A percentile compares a stretch with the other conserved stretches of the same genome.
These are phyloP conservation scores for Chlorodrepanis virens DNA, from an alignment of 2,113 vertebrate species.

Conservation along the genomic window DNA sequence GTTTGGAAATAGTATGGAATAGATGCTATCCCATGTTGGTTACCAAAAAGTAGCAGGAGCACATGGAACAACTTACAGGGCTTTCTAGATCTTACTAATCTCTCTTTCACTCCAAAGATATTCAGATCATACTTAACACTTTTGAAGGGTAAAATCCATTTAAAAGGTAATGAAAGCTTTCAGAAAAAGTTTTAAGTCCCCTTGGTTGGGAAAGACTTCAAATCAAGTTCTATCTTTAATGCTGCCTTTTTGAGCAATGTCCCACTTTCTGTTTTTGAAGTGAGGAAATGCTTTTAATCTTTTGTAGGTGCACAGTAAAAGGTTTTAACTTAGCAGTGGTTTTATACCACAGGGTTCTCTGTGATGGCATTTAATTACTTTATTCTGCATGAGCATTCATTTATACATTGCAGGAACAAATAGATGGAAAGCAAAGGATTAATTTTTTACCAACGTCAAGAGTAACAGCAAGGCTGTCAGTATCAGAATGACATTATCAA, in stretches of 20 bases:
- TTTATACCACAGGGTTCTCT: neutral
- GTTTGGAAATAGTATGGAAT: neutral
- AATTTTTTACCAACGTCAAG: neutral
- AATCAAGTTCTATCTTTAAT: neutral
- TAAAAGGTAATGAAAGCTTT: neutral
- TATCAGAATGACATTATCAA: neutral
- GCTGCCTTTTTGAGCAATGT: neutral
- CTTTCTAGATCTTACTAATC: neutral
- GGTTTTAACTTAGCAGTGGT: neutral
- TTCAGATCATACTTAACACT: neutral
- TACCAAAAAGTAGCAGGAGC: neutral
- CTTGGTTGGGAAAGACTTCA: neutral
- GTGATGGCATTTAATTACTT: neutral
- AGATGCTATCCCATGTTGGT: neutral
- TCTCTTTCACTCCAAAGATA: neutral
- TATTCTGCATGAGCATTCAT: neutral
- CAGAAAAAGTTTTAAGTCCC: neutral
- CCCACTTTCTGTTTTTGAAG: slow-evolving; percentile 18
- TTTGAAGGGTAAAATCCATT: neutral
- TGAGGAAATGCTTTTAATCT: neutral
- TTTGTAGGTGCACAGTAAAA: neutral
- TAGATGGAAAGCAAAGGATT: neutral
- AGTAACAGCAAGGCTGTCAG: neutral
- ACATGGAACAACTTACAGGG: neutral
- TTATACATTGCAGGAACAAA: neutral